These are phyloP conservation scores for Drosophila kohkoa DNA, from an alignment of 1,140 invertebrate species.

Conservation along the genomic window DNA sequence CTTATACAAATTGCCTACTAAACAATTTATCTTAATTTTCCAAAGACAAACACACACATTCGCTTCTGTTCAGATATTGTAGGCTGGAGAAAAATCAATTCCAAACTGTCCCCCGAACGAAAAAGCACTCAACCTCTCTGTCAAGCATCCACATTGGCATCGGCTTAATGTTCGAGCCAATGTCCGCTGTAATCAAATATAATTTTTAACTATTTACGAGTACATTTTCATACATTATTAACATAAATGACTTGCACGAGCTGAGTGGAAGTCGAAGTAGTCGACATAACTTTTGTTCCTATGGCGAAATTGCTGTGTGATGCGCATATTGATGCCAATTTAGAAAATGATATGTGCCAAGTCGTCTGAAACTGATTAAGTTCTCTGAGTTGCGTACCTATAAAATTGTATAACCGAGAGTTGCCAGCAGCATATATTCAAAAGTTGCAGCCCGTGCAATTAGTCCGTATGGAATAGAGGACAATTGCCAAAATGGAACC, in stretches of 20 bases:
- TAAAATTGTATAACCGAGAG: too few species aligned
- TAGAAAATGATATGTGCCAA: slow-evolving; percentile 54
- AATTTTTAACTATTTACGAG: slow-evolving; percentile 81
- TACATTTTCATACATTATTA: slow-evolving; percentile 69
- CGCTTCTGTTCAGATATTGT: neutral
- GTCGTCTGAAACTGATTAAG: too few species aligned
- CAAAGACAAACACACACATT: slow-evolving; percentile 38
- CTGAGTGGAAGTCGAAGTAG: slow-evolving; percentile 37
- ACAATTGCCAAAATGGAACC: too few species aligned
- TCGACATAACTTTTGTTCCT: neutral
- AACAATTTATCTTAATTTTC: slow-evolving; percentile 72
- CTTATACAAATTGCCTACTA: slow-evolving; percentile 71
- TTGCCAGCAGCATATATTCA: too few species aligned
- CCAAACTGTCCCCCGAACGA: slow-evolving; percentile 26
- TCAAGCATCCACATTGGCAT: too few species aligned
- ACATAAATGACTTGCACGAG: slow-evolving; percentile 71
- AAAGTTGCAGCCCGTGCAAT: too few species aligned
- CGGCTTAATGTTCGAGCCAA: slow-evolving; percentile 12
- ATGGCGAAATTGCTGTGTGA: slow-evolving; percentile 15
- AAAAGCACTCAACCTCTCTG: neutral
- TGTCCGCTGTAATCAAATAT: slow-evolving; percentile 69
- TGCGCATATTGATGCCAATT: slow-evolving; percentile 55
- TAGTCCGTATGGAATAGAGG: too few species aligned
- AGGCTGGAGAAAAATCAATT: slow-evolving; percentile 60
- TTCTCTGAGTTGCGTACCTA: too few species aligned